Conservation (phyloP, 1,140 invertebrate species). For the Pseudobourletiella spinata region DNA sequence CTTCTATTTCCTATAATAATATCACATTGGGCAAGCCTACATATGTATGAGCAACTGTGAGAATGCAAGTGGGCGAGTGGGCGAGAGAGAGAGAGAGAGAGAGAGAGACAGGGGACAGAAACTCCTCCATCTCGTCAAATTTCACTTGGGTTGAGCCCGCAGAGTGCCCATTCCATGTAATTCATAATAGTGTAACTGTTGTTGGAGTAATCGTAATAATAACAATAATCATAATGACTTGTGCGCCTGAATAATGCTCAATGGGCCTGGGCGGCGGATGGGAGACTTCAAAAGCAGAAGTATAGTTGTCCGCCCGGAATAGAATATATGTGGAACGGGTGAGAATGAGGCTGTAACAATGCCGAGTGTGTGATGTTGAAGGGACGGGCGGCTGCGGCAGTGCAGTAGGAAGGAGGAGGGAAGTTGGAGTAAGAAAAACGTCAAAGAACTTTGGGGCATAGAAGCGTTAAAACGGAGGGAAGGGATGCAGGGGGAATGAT, state of each 20-base stretch:
- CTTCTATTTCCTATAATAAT: too few relatives aligned
- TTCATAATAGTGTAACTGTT: not conserved
- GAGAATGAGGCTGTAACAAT: too few relatives aligned
- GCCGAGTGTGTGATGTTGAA: too few relatives aligned
- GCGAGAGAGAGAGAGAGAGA: not conserved
- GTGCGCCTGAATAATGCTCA: conserved; percentile 5
- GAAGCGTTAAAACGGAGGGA: not conserved
- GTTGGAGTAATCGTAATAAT: conserved; percentile 2
- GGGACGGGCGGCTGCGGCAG: too few relatives aligned
- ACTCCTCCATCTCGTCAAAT: conserved; percentile 4
- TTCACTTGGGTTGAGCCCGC: conserved; percentile 4
- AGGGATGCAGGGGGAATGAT: too few relatives aligned
- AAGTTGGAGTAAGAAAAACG: not conserved
- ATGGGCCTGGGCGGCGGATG: not conserved
- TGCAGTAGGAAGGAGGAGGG: not conserved
- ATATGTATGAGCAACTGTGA: too few relatives aligned
- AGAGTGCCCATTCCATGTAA: conserved; percentile 5
- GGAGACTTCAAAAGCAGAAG: conserved; percentile 1
- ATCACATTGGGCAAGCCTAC: too few relatives aligned
- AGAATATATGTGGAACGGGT: too few relatives aligned
- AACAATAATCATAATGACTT: conserved; percentile 4
- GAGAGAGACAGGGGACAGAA: conserved; percentile 7
- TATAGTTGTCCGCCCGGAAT: too few relatives aligned
- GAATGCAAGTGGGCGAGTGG: not conserved
- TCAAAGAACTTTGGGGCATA: not conserved